Evolutionary conservation across 1,140 invertebrate genomes (phyloP).

Genomic region (Brevipalpus yothersi): DNA sequence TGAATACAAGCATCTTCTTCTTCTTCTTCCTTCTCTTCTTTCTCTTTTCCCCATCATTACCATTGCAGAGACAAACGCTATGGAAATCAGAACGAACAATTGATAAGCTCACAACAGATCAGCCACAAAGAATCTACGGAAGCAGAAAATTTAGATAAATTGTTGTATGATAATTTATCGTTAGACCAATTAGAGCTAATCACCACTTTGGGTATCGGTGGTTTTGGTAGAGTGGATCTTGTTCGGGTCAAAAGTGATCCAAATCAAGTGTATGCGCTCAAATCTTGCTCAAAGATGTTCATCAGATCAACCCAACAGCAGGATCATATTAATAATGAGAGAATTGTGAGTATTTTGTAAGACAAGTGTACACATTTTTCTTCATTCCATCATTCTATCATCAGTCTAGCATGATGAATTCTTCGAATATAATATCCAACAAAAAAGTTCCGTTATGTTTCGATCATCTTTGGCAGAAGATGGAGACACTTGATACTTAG

Average conservation of each 20-base stretch:
- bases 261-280: constrained; percentile 67
- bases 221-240: constrained; percentile 87
- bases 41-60: not conserved
- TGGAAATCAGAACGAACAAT: not conserved
- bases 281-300: constrained; percentile 95
- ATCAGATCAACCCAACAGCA: constrained; percentile 96
- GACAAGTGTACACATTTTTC: not conserved
- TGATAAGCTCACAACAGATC: not conserved
- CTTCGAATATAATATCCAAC: not conserved
- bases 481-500: no score
- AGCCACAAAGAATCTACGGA: no score
- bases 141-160: not conserved
- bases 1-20: no score
- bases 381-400: not conserved
- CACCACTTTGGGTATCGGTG: constrained; percentile 68
- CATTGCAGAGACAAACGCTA: constrained; percentile 3
- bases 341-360: constrained; percentile 19
- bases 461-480: no score
- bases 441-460: not conserved
- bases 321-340: constrained; percentile 97
- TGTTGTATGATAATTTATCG: constrained; percentile 25
- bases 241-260: constrained; percentile 54
- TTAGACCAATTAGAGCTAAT: constrained; percentile 62
- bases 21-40: not conserved
- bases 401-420: not conserved